These are phyloP conservation scores for Chrysogorgia sp. DNA, from an alignment of 92 coral and sea anemone species.

Conservation along the genomic window DNA sequence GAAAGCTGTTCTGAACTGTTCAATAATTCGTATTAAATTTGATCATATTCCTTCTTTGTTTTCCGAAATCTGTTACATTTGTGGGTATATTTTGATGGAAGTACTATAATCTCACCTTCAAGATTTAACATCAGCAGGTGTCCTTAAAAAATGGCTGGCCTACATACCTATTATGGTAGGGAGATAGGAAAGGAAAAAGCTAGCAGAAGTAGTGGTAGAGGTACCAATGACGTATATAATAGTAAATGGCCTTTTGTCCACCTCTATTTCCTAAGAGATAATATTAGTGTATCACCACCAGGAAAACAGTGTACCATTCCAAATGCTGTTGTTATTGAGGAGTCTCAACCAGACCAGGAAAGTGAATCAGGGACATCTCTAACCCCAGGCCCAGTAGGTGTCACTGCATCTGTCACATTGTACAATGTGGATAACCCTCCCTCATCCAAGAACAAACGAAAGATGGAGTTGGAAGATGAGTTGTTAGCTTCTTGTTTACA, in stretches of 20 bases:
- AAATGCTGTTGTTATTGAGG: slow-evolving; percentile 14
- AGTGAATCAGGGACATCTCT: neutral
- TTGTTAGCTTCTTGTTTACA: slow-evolving; percentile 47
- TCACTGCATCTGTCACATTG: slow-evolving; percentile 18
- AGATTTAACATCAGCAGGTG: slow-evolving; percentile 61
- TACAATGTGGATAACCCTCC: slow-evolving; percentile 38
- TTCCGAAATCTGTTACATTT: too few species aligned
- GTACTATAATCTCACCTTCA: too few species aligned
- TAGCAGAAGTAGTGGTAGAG: slow-evolving; percentile 48
- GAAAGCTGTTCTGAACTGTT: too few species aligned
- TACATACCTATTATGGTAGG: slow-evolving; percentile 67
- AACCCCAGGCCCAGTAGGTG: neutral
- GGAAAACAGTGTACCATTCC: slow-evolving; percentile 46
- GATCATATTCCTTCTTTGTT: too few species aligned
- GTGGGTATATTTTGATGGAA: slow-evolving; percentile 2
- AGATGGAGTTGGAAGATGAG: slow-evolving; percentile 54
- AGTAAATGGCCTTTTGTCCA: slow-evolving; percentile 58
- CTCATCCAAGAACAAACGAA: slow-evolving; percentile 34
- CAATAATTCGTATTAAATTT: too few species aligned
- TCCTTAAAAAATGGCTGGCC: slow-evolving; percentile 53
- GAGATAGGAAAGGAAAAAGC: slow-evolving; percentile 69
- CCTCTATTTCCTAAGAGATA: slow-evolving; percentile 50
- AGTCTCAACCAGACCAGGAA: slow-evolving; percentile 13
- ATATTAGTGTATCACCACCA: slow-evolving; percentile 65
- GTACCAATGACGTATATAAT: slow-evolving; percentile 57